Conservation (phyloP, 2,113 vertebrate genomes). For the Hemiprocne comata region DNA sequence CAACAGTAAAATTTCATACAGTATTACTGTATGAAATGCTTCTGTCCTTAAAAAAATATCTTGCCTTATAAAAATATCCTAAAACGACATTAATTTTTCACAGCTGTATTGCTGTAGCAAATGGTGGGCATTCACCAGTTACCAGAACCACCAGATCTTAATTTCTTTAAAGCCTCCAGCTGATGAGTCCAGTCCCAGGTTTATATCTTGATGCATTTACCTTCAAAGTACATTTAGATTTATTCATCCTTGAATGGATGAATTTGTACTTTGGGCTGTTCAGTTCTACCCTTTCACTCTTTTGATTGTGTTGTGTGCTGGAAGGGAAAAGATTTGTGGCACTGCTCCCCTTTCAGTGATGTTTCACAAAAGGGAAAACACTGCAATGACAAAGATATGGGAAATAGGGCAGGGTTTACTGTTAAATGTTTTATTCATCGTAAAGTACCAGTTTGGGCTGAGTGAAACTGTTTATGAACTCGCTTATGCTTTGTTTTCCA, state of each 20-base stretch:
- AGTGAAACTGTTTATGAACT: neutral
- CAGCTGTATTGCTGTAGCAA: neutral
- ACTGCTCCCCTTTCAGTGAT: neutral
- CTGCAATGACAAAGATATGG: neutral
- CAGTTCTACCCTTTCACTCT: neutral
- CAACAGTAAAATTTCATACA: neutral
- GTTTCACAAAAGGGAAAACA: neutral
- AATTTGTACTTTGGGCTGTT: neutral
- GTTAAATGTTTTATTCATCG: neutral
- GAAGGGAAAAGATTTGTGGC: neutral
- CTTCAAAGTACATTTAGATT: neutral
- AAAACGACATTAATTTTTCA: neutral
- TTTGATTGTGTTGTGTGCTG: neutral
- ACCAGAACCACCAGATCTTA: neutral
- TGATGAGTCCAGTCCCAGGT: neutral
- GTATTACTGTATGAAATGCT: neutral
- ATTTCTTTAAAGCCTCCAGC: neutral
- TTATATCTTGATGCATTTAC: neutral
- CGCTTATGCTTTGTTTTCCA: neutral
- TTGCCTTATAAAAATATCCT: neutral
- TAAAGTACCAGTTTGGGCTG: neutral
- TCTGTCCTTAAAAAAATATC: neutral
- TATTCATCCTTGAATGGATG: neutral
- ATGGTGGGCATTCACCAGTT: neutral
- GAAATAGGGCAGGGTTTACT: rapidly evolving